These are phyloP conservation scores for Noctua comes DNA, from an alignment of 2,888 invertebrate species.

Conservation along the genomic window DNA sequence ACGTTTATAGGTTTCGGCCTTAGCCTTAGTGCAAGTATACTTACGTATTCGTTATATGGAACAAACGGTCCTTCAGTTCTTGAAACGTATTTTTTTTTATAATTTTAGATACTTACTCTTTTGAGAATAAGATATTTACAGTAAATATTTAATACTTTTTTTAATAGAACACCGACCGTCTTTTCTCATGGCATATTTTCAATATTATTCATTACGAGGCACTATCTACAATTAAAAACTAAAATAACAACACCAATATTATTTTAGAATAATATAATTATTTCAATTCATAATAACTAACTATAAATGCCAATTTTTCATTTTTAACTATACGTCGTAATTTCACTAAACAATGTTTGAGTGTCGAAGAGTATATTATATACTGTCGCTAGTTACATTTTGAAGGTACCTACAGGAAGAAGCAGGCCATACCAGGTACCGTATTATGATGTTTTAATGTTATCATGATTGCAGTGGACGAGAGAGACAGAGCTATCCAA, in stretches of 20 bases:
- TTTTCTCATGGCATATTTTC: background rate
- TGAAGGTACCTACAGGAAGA: conserved; percentile 46
- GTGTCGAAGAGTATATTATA: conserved; percentile 74
- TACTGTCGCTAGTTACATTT: conserved; percentile 76
- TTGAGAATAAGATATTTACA: background rate
- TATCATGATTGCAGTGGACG: background rate
- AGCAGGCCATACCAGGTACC: conserved; percentile 32
- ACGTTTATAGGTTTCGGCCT: background rate
- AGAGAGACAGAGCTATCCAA: background rate
- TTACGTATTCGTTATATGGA: conserved; percentile 2
- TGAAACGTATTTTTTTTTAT: background rate
- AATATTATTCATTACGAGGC: background rate
- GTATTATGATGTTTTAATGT: background rate
- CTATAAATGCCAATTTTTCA: conserved; percentile 88
- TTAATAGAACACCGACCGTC: background rate
- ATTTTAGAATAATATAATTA: conserved; percentile 91
- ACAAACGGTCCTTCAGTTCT: background rate
- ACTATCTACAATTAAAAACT: conserved; percentile 41
- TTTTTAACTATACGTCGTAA: conserved; percentile 85
- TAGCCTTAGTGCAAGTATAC: conserved; percentile 15
- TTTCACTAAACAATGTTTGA: conserved; percentile 83
- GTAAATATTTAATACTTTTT: background rate
- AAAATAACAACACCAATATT: conserved; percentile 87
- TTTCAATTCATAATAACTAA: conserved; percentile 90
- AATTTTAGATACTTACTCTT: conserved; percentile 6